These are phyloP conservation scores for Andrena marginata DNA, from an alignment of 2,888 invertebrate genomes.

Conservation along the genomic window DNA sequence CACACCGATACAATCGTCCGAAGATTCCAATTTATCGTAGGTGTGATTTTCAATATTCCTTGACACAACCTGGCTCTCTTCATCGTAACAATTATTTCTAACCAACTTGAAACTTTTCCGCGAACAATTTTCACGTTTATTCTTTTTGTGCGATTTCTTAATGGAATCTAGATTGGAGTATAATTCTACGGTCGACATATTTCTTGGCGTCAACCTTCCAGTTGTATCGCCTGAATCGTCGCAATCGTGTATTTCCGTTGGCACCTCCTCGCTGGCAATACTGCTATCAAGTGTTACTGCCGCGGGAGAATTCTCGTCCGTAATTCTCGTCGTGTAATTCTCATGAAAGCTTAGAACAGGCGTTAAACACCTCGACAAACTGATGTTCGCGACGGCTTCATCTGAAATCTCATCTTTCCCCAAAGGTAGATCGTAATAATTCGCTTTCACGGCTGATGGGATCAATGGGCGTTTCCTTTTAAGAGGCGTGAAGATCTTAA, in stretches of 20 bases:
- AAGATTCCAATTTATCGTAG: neutral
- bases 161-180: constrained; percentile 77
- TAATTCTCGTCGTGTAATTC: neutral
- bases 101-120: constrained; percentile 7
- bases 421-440: constrained; percentile 19
- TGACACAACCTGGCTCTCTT: neutral
- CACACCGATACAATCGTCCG: neutral
- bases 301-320: neutral
- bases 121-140: constrained; percentile 71
- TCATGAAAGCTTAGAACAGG: constrained; percentile 40
- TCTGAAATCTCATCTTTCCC: constrained; percentile 27
- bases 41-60: neutral
- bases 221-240: constrained; percentile 21
- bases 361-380: constrained; percentile 61
- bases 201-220: constrained; percentile 76
- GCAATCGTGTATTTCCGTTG: neutral
- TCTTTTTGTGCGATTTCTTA: constrained; percentile 81
- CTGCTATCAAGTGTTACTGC: neutral
- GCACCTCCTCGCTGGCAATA: neutral
- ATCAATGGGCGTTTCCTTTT: constrained; percentile 73
- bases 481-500: constrained; percentile 80
- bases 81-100: neutral
- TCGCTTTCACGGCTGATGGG: neutral
- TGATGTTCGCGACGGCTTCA: constrained; percentile 19
- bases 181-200: constrained; percentile 72